Conservation (phyloP, 2,888 invertebrate species). For the Agrochola circellaris region DNA sequence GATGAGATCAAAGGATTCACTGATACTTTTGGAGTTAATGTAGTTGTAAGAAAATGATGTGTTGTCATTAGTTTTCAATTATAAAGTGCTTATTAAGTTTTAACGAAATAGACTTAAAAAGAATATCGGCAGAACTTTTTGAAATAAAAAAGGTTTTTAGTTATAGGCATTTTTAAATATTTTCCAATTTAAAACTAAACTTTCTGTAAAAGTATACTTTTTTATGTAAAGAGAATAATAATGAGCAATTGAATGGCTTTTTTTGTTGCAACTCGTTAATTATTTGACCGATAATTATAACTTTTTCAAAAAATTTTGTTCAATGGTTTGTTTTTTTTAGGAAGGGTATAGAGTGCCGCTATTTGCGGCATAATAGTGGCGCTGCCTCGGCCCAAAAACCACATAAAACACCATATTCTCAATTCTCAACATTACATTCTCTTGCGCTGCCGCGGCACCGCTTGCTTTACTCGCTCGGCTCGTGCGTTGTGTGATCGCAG, state of each 20-base stretch:
- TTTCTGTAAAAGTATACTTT: too few relatives aligned
- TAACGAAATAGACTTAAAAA: neutral
- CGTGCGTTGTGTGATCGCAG: too few relatives aligned
- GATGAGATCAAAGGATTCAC: constrained; percentile 19
- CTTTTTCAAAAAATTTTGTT: neutral
- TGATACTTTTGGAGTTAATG: constrained; percentile 16
- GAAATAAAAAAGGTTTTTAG: too few relatives aligned
- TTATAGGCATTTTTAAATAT: neutral
- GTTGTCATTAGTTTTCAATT: neutral
- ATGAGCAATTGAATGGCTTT: neutral
- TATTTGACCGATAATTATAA: neutral
- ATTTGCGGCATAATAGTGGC: too few relatives aligned
- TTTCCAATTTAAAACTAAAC: neutral
- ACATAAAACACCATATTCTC: too few relatives aligned
- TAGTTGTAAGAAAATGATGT: neutral
- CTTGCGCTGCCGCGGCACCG: too few relatives aligned
- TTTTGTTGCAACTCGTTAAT: neutral
- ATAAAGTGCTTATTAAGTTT: neutral
- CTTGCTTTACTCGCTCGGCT: too few relatives aligned
- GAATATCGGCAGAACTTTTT: neutral
- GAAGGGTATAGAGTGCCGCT: too few relatives aligned
- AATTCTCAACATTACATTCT: too few relatives aligned
- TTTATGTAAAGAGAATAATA: neutral
- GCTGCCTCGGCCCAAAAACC: too few relatives aligned
- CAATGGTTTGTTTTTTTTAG: too few relatives aligned